Percentiles rank a stretch among this genome's conserved stretches.
These are phyloP conservation scores for Caenorhabditis briggsae DNA, from an alignment of 1,140 invertebrate species.

Conservation along the genomic window DNA sequence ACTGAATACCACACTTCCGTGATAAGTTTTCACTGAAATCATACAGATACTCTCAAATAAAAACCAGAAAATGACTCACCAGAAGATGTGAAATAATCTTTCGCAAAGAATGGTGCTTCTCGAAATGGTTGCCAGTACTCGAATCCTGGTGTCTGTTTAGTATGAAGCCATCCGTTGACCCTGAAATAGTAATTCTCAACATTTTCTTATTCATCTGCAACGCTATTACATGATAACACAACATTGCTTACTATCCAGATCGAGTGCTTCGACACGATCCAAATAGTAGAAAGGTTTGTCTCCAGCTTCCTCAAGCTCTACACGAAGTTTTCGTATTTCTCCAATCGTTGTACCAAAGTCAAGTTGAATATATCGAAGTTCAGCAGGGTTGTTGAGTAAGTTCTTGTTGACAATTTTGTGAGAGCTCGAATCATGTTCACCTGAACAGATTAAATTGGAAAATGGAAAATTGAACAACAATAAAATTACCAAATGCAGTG, in stretches of 20 bases:
- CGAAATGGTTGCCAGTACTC: conserved; percentile 63
- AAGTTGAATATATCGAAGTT: conserved; percentile 49
- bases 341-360: conserved; percentile 66
- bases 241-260: conserved; percentile 66
- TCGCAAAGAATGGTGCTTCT: conserved; percentile 61
- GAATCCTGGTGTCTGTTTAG: not conserved
- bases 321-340: conserved; percentile 62
- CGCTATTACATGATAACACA: conserved; percentile 57
- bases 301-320: conserved; percentile 64
- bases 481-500: conserved; percentile 59
- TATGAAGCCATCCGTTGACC: conserved; percentile 62
- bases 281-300: conserved; percentile 65
- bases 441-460: conserved; percentile 21
- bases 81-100: not conserved
- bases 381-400: not conserved
- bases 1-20: conserved; percentile 29
- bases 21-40: conserved; percentile 41
- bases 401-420: not conserved
- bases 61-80: not conserved
- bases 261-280: conserved; percentile 64
- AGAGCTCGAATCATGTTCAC: not conserved
- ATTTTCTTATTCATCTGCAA: not conserved
- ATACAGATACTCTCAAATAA: not conserved
- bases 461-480: not conserved
- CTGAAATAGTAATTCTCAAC: not conserved